Conservation (phyloP, 2,888 invertebrate species). For the Dione vanillae region DNA sequence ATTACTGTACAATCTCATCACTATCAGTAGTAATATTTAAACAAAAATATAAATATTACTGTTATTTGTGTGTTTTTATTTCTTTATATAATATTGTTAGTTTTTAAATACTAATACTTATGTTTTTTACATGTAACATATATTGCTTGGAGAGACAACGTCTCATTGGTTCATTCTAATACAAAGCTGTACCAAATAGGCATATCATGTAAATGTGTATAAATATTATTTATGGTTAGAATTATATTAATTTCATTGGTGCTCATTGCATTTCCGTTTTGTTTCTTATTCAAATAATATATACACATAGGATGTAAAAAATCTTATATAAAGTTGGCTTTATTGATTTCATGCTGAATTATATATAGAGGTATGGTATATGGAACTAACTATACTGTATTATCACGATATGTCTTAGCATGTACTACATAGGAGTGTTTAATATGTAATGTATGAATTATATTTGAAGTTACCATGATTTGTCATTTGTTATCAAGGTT, state of each 20-base stretch:
- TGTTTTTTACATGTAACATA: conserved; percentile 34
- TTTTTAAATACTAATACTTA: conserved; percentile 22
- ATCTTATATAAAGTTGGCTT: conserved; percentile 18
- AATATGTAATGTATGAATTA: conserved; percentile 63
- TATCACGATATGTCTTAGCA: conserved; percentile 24
- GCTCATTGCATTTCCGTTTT: conserved; percentile 67
- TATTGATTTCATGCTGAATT: conserved; percentile 19
- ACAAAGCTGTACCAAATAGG: conserved; percentile 42
- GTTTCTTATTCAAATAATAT: conserved; percentile 48
- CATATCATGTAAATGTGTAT: conserved; percentile 73
- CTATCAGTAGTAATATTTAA: conserved; percentile 3
- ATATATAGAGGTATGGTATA: conserved; percentile 5
- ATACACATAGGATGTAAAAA: conserved; percentile 25
- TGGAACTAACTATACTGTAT: conserved; percentile 8
- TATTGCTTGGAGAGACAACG: conserved; percentile 16
- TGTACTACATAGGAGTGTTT: conserved; percentile 29
- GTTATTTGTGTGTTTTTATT: neutral
- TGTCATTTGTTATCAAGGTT: conserved; percentile 73
- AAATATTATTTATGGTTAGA: conserved; percentile 72
- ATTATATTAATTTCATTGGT: conserved; percentile 67
- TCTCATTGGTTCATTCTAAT: conserved; percentile 31
- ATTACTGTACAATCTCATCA: conserved; percentile 12
- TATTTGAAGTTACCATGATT: conserved; percentile 78
- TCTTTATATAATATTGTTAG: conserved; percentile 10
- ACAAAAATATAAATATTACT: conserved; percentile 10